These are phyloP conservation scores for Syrphus vitripennis DNA, from an alignment of 2,888 invertebrate genomes.

Conservation along the genomic window DNA sequence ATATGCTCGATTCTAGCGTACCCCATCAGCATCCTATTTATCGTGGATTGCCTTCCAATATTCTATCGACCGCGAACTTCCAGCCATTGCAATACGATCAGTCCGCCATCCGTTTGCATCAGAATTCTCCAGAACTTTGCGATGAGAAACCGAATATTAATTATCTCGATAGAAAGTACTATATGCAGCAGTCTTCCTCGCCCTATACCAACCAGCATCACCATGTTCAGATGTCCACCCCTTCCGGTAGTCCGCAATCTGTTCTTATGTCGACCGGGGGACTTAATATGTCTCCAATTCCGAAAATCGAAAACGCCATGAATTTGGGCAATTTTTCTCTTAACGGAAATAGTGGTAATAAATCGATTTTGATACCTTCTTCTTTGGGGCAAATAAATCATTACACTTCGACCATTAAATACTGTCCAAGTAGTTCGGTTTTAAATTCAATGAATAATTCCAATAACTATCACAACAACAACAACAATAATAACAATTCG, in stretches of 20 bases:
- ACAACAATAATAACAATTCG: constrained; percentile 36
- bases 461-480: constrained; percentile 45
- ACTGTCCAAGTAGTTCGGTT: constrained; percentile 79
- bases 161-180: constrained; percentile 79
- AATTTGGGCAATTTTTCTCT: constrained; percentile 69
- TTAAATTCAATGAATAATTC: constrained; percentile 75
- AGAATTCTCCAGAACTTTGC: constrained; percentile 77
- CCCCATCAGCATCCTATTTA: constrained; percentile 73
- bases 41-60: constrained; percentile 75
- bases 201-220: constrained; percentile 53
- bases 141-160: constrained; percentile 78
- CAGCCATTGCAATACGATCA: constrained; percentile 75
- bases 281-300: constrained; percentile 63
- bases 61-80: constrained; percentile 76
- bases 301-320: constrained; percentile 71
- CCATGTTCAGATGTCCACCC: constrained; percentile 54
- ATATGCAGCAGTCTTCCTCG: constrained; percentile 70
- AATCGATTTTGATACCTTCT: constrained; percentile 71
- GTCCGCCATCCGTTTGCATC: constrained; percentile 74
- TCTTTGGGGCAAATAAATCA: constrained; percentile 74
- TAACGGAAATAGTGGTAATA: constrained; percentile 26
- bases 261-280: constrained; percentile 72
- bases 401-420: constrained; percentile 80
- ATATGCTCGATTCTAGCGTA: constrained; percentile 75
- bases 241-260: constrained; percentile 60